Percentiles rank a stretch among this genome's conserved stretches.
Conservation (phyloP, 2,888 invertebrate species). For the Xestobium rufovillosum region DNA sequence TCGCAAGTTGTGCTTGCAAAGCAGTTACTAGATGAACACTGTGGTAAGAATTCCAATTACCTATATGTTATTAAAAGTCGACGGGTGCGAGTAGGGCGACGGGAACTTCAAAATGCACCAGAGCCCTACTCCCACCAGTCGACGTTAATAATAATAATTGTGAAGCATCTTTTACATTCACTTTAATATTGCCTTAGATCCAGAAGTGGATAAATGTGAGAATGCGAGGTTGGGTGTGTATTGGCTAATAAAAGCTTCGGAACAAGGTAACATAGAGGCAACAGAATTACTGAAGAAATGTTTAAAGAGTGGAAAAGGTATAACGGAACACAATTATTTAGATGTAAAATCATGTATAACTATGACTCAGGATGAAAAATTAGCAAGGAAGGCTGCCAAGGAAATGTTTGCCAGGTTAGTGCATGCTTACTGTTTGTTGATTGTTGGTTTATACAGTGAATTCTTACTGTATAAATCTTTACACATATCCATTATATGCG, state of each 20-base stretch:
- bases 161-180: no score
- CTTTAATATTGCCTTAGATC: no score
- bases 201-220: conserved; percentile 62
- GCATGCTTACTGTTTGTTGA: conserved; percentile 5
- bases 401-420: conserved; percentile 75
- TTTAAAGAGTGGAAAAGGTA: conserved; percentile 63
- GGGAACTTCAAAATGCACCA: no score
- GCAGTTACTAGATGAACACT: conserved; percentile 69
- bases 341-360: conserved; percentile 72
- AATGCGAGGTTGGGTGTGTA: conserved; percentile 77
- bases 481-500: no score
- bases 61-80: no score
- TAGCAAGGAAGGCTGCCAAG: conserved; percentile 79
- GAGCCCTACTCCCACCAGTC: no score
- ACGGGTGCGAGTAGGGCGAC: background rate
- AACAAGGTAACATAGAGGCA: conserved; percentile 85
- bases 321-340: conserved; percentile 63
- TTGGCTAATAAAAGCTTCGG: conserved; percentile 89
- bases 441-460: background rate
- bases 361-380: conserved; percentile 79
- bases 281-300: conserved; percentile 70
- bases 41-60: conserved; percentile 51
- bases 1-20: conserved; percentile 83
- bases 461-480: no score
- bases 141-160: no score